phyloP scores from a whole-genome alignment of 2,113 vertebrate genomes.

The Rhombomys opimus region DNA sequence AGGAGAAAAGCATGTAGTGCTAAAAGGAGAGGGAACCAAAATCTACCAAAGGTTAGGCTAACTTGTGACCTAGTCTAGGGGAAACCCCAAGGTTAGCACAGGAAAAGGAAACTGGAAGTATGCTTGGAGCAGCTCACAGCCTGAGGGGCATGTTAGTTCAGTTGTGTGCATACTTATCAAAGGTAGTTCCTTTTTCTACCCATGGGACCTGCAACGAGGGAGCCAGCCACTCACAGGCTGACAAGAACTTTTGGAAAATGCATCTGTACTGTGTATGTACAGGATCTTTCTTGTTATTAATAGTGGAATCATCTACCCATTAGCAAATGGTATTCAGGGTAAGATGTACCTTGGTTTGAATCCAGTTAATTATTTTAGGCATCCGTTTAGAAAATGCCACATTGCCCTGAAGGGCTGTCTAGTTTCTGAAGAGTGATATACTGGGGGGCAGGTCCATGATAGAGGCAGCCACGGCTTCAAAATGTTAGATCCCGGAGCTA shows the following conservation, averaged over 20 bases:
- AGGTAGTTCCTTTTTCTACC: not conserved
- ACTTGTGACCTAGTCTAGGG: not conserved
- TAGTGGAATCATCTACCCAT: not conserved
- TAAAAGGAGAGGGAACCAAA: not conserved
- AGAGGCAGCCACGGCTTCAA: not conserved
- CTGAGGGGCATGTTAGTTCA: too few relatives aligned
- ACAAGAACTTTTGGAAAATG: not conserved
- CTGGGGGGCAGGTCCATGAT: not conserved
- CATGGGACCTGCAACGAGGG: not conserved
- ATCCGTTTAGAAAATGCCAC: slow-evolving; percentile 23
- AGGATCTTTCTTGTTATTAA: not conserved
- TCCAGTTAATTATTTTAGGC: slow-evolving; percentile 36
- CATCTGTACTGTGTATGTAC: not conserved
- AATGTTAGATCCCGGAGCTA: not conserved
- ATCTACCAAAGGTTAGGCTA: not conserved
- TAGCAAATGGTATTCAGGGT: slow-evolving; percentile 2
- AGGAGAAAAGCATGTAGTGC: not conserved
- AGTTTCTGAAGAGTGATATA: not conserved
- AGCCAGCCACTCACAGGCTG: not conserved
- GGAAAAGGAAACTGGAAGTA: not conserved
- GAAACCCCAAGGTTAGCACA: not conserved
- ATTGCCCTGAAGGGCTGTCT: not conserved
- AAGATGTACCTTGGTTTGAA: not conserved
- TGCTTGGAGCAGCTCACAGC: not conserved
- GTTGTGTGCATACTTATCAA: not conserved